A percentile compares a stretch with the other conserved stretches of the same genome.
These are phyloP conservation scores for Drosophila kurseongensis DNA, from an alignment of 1,140 invertebrate species.

Conservation along the genomic window DNA sequence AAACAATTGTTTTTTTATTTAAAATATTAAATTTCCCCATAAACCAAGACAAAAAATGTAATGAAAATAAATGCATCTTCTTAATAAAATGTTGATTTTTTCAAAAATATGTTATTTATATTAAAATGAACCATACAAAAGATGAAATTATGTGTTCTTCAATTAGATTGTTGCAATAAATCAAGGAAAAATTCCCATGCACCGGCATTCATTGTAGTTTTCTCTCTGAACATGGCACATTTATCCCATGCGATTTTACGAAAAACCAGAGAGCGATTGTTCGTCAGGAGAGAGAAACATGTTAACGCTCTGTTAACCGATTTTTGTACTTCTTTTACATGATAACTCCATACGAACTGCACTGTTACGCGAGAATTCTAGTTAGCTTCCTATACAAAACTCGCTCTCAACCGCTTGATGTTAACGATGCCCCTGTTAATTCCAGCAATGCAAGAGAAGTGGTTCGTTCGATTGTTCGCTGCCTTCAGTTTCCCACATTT, in stretches of 20 bases:
- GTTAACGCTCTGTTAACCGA: not conserved
- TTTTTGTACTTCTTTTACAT: not conserved
- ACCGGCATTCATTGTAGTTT: constrained; percentile 17
- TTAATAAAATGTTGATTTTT: no score
- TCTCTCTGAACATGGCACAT: constrained; percentile 4
- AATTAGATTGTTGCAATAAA: not conserved
- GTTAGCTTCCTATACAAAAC: not conserved
- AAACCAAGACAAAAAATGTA: no score
- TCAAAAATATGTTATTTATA: no score
- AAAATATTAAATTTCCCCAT: no score
- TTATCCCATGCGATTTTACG: constrained; percentile 64
- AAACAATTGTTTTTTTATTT: no score
- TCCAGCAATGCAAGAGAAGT: not conserved
- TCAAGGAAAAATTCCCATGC: not conserved
- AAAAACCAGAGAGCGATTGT: not conserved
- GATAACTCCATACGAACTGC: not conserved
- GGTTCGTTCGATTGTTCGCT: not conserved
- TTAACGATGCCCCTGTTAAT: not conserved
- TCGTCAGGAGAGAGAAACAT: not conserved
- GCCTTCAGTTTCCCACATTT: not conserved
- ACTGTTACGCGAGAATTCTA: not conserved
- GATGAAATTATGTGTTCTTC: not conserved
- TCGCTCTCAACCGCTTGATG: not conserved
- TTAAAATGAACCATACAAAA: no score
- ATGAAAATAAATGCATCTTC: no score